Base-by-base conservation (phyloP, 2,888 invertebrate species). In the Empis stercorea region DNA sequence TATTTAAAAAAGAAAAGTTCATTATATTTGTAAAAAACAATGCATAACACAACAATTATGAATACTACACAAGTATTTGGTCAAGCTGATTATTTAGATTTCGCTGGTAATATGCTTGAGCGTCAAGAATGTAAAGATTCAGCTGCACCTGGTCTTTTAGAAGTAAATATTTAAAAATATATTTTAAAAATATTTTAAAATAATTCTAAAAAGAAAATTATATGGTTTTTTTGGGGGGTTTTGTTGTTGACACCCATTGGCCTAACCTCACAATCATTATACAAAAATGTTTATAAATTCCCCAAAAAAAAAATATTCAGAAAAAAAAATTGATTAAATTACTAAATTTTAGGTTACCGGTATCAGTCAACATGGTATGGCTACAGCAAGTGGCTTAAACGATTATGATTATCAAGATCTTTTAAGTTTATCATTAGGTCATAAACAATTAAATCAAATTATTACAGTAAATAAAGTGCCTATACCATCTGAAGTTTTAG, bases 371-470 rank as follows among this genome's bases (percentile, higher is more conserved):
- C 75, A 78, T 72, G 79, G 79, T 59, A 80, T 80, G 58, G 81
- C 91, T 56, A 87, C 87, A 55, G 85, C 86, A 50, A 94, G 93
- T 74, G 96, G 95, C 5, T 71, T 92, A 38, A 84, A 84, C 55
- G 91, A 94, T 61, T 81, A 81, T 61, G 95, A 96, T 68, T 96
- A 96, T 73, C 91, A 91, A 48, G 80, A 81, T 56, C 71, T 87
- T 45, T 80, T 81, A 52, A 79, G 80, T 27, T 70, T 84, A 44
- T 75, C 82, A 16, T 71, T 81, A 54, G 82, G 83, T 51, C 73
- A 79, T 51, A 74, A 77, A 52, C 80, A 79, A 57, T 74, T 91
- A 55, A 82, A 81, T 51, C 87, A 92, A 65, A 74, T 93, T 57
- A 82, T 82, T 61, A 80, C 84, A 51, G 71, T 85, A 20, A 86